Conservation (phyloP, 2,797 vertebrate genomes). For the Rhinichthys osculus region DNA sequence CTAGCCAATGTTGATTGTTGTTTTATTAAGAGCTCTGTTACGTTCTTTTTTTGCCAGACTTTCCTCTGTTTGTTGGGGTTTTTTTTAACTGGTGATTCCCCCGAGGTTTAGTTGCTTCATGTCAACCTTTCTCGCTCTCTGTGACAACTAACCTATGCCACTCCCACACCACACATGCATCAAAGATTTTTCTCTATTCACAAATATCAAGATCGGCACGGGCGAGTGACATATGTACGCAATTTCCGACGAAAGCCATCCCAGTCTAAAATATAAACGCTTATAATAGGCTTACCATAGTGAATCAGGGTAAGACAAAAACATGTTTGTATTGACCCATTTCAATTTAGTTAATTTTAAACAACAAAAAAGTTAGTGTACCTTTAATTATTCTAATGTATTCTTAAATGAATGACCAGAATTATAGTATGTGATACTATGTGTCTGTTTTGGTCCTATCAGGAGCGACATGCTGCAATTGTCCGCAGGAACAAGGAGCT, state of each 20-base stretch:
- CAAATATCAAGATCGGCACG: neutral
- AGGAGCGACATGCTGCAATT: conserved; percentile 91
- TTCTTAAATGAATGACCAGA: neutral
- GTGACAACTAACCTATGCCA: neutral
- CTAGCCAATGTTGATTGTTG: too few species aligned
- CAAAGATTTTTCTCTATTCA: neutral
- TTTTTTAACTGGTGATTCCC: neutral
- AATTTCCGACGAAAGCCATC: neutral
- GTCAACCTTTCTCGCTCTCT: too few species aligned
- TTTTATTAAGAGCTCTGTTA: neutral
- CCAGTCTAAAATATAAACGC: neutral
- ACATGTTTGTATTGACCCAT: neutral
- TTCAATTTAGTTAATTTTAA: neutral
- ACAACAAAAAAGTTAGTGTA: neutral
- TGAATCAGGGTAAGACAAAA: neutral
- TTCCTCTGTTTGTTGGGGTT: neutral
- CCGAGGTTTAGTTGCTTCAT: neutral
- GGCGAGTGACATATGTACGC: too few species aligned
- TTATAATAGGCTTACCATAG: neutral
- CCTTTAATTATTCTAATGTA: neutral
- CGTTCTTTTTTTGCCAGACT: neutral
- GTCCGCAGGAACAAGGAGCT: conserved; percentile 98
- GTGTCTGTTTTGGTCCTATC: conserved; percentile 43
- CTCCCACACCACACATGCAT: neutral
- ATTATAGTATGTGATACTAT: neutral